Percentiles rank a stretch among this genome's conserved stretches.
phyloP scores from a whole-genome alignment of 2,113 vertebrate genomes.

The Ia io region DNA sequence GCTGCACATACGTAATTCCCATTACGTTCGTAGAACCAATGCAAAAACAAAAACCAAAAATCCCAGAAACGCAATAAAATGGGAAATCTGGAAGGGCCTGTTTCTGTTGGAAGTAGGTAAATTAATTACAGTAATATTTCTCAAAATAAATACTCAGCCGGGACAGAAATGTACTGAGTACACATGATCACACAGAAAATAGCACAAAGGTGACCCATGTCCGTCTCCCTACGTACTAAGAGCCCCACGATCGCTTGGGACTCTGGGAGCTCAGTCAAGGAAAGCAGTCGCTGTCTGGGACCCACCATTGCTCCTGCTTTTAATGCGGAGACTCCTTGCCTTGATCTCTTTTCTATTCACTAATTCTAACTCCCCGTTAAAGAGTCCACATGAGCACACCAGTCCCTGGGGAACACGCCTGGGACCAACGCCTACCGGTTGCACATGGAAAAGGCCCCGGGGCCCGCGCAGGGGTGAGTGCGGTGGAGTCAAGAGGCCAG shows the following conservation, averaged over 20 bases:
- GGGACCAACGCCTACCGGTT: neutral
- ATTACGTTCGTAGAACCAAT: conserved; percentile 26
- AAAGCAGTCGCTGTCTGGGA: neutral
- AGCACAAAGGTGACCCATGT: neutral
- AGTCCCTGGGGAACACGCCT: neutral
- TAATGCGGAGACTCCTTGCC: neutral
- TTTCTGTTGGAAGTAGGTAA: conserved; percentile 13
- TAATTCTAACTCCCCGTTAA: neutral
- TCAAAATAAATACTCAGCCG: neutral
- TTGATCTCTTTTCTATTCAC: neutral
- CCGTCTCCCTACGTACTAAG: neutral
- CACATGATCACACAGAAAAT: neutral
- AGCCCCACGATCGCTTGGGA: neutral
- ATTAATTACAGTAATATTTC: conserved; percentile 13
- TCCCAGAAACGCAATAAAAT: neutral
- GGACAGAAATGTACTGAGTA: neutral
- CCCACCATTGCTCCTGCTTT: neutral
- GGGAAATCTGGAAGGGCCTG: neutral
- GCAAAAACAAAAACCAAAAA: neutral
- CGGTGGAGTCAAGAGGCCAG: neutral
- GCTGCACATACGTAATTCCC: neutral
- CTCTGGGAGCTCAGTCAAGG: neutral
- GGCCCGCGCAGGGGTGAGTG: neutral
- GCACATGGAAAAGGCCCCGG: neutral
- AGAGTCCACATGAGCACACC: neutral